Conservation (phyloP, 1,140 invertebrate species). For the Hycleus phaleratus region DNA sequence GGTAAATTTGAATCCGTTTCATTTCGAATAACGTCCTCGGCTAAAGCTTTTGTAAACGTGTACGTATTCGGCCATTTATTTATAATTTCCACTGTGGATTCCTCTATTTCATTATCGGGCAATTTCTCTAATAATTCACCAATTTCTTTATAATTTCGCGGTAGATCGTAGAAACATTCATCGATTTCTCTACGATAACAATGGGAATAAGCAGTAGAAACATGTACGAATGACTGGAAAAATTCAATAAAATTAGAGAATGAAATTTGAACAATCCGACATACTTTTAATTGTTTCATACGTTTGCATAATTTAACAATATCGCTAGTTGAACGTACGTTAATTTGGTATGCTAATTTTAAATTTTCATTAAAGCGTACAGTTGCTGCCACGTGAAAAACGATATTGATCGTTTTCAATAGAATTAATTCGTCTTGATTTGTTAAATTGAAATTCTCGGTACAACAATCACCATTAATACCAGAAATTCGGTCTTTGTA, state of each 20-base stretch:
- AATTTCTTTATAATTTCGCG: conserved; percentile 18
- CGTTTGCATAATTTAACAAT: conserved; percentile 52
- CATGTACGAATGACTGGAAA: conserved; percentile 26
- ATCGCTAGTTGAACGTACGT: conserved; percentile 53
- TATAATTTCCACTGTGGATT: conserved; percentile 50
- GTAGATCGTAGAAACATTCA: conserved; percentile 61
- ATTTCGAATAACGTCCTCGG: conserved; percentile 53
- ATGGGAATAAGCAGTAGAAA: conserved; percentile 62
- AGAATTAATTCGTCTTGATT: conserved; percentile 33
- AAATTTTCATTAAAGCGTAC: conserved; percentile 80
- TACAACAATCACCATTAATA: conserved; percentile 37
- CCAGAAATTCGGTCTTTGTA: conserved; percentile 33
- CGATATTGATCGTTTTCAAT: conserved; percentile 48
- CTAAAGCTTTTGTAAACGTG: conserved; percentile 65
- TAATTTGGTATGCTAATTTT: conserved; percentile 52
- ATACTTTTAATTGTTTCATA: conserved; percentile 54
- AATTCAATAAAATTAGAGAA: conserved; percentile 9
- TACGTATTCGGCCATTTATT: conserved; percentile 65
- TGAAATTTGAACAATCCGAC: not conserved
- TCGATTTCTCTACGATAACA: conserved; percentile 50
- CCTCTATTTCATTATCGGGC: conserved; percentile 45
- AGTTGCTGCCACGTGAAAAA: conserved; percentile 89
- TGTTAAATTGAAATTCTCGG: conserved; percentile 33
- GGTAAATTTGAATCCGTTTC: conserved; percentile 52
- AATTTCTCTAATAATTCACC: conserved; percentile 42